Evolutionary conservation across 2,113 vertebrate genomes (phyloP), one percentile per base, ranked within the genome.

Genomic region (Syngnathus scovelli): DNA sequence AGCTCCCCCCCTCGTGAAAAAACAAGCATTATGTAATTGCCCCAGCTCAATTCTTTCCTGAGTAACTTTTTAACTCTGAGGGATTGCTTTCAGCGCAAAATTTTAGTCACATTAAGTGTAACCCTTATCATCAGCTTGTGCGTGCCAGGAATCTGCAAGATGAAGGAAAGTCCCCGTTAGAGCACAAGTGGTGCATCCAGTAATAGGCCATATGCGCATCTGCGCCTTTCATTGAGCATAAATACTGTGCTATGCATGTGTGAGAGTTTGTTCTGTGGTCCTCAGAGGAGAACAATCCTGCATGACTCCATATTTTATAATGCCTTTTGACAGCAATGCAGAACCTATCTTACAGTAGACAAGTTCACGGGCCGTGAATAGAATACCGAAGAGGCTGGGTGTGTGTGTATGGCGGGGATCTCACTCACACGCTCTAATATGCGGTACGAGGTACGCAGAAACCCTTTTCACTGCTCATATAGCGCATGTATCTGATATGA

Each of bases 271-370:
- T 75, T 80, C 38, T 66, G 56, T 48, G 16, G 64, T 56, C 64
- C 66, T 67, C 72, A 58, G 64, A 79, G 68, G 64, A 70, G 21
- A 69, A 52, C 61, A 70, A 56, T 66, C 67, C 78, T 74, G 67
- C 67, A 78, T 61, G 41, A 51, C 66, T 58, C 68, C 74, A 79
- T 78, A 75, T 8, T 21, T 70, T 72, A 58, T 75, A 81, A 85
- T 74, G 72, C 56, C 63, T 70, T 72, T 64, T 76, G 77, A 85
- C 79, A 85, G 83, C 63, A 63, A 48, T 39, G 64, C 72, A 61
- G 75, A 60, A 68, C 69, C 74, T 67, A 71, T 67, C 72, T 81
- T 78, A 69, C 67, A 80, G 73, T 67, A 61, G 68, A 58, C 64
- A 43, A n/a, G 27, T 61, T 52, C 49, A 33, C 38, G 56, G 58